Conservation (phyloP, 2,113 vertebrate species). For the Terrapene triunguis region DNA sequence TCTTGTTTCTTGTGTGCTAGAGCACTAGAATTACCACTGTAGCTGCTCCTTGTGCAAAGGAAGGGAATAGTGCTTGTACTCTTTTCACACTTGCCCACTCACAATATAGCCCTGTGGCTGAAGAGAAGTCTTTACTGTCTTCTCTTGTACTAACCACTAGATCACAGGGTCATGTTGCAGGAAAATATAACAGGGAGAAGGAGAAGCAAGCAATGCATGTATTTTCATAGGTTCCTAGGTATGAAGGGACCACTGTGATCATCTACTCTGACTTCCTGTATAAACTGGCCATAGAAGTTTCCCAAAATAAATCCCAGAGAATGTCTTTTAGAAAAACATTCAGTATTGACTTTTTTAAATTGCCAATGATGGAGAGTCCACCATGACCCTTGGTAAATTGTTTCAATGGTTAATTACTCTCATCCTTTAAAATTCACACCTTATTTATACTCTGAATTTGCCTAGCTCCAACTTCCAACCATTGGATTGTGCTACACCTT, state of each 20-base stretch:
- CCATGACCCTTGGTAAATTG: too few relatives aligned
- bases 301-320: too few relatives aligned
- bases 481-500: too few relatives aligned
- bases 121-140: background rate
- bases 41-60: background rate
- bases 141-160: background rate
- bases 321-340: too few relatives aligned
- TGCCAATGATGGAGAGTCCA: background rate
- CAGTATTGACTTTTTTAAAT: background rate
- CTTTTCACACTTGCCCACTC: background rate
- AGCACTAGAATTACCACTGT: too few relatives aligned
- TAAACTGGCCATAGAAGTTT: background rate
- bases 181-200: background rate
- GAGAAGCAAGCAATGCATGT: accelerated
- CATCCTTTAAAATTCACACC: too few relatives aligned
- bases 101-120: background rate
- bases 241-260: background rate
- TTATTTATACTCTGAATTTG: too few relatives aligned
- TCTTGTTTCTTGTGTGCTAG: background rate
- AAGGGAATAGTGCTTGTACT: background rate
- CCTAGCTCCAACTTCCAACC: too few relatives aligned
- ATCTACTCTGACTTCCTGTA: background rate
- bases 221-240: background rate
- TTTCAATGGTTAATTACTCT: too few relatives aligned
- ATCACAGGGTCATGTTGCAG: background rate